phyloP scores from a whole-genome alignment of 1,140 invertebrate species.

The Kradibia gibbosae region DNA sequence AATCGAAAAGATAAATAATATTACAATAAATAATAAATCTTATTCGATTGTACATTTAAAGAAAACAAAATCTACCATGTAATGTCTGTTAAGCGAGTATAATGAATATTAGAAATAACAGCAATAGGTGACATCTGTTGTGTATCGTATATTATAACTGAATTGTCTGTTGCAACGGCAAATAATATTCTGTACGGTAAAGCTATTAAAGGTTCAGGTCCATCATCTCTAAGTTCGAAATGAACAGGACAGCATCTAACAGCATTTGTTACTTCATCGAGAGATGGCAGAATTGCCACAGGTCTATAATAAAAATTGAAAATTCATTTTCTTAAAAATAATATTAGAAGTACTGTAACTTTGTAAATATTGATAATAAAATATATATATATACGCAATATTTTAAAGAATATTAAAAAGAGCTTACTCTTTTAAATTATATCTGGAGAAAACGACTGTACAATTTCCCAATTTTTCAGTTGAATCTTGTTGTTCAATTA shows the following conservation, averaged over 20 bases:
- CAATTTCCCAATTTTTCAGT: constrained; percentile 78
- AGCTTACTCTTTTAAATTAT: constrained; percentile 81
- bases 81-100: constrained; percentile 92
- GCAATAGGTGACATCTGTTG: constrained; percentile 90
- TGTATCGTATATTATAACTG: constrained; percentile 92
- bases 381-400: not conserved
- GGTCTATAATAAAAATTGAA: constrained; percentile 75
- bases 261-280: constrained; percentile 84
- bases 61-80: constrained; percentile 79
- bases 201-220: constrained; percentile 73
- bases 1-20: constrained; percentile 21
- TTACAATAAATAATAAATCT: constrained; percentile 1
- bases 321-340: not conserved
- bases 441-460: constrained; percentile 87
- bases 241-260: constrained; percentile 86
- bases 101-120: constrained; percentile 92
- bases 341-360: too few species aligned
- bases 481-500: constrained; percentile 78
- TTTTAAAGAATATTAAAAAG: not conserved
- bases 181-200: constrained; percentile 90
- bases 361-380: constrained; percentile 7
- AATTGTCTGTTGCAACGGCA: constrained; percentile 90
- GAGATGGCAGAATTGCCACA: constrained; percentile 84
- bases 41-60: not conserved
- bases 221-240: constrained; percentile 78